Conservation (phyloP, 2,888 invertebrate genomes). For the Hirtodrosophila alboralis region DNA sequence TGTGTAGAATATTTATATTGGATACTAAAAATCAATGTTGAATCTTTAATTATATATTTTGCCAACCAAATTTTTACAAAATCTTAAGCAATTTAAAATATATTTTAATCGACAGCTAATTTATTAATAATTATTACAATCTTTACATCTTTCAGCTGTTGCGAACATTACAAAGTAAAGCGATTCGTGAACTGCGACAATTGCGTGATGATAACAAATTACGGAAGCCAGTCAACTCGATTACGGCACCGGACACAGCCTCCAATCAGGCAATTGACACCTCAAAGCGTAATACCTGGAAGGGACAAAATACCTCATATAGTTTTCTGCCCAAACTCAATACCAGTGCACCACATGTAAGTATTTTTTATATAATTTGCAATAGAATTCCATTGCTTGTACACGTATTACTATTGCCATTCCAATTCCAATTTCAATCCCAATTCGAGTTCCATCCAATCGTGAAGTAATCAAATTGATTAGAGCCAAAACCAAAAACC, state of each 20-base stretch:
- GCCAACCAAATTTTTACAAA: too few species aligned
- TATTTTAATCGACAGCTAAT: too few species aligned
- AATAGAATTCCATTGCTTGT: neutral
- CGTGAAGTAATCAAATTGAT: slow-evolving; percentile 40
- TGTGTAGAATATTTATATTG: too few species aligned
- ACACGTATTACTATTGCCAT: too few species aligned
- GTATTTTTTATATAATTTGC: slow-evolving; percentile 8
- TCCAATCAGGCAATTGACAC: slow-evolving; percentile 57
- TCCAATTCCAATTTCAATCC: neutral
- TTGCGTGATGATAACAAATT: slow-evolving; percentile 41
- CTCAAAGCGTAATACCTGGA: slow-evolving; percentile 44
- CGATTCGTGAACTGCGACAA: slow-evolving; percentile 34
- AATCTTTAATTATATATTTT: too few species aligned
- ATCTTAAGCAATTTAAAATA: too few species aligned
- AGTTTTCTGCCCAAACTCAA: slow-evolving; percentile 70
- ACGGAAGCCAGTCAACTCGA: slow-evolving; percentile 24
- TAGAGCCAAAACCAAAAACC: too few species aligned
- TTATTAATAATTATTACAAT: too few species aligned
- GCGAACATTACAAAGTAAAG: slow-evolving; percentile 45
- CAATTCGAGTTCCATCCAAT: slow-evolving; percentile 13
- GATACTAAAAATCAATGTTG: too few species aligned
- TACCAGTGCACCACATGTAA: slow-evolving; percentile 25
- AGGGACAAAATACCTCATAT: slow-evolving; percentile 56
- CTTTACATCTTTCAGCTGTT: slow-evolving; percentile 59
- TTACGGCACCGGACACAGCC: slow-evolving; percentile 15